Conservation (phyloP, 1,140 invertebrate species). For the Atta cephalotes region DNA sequence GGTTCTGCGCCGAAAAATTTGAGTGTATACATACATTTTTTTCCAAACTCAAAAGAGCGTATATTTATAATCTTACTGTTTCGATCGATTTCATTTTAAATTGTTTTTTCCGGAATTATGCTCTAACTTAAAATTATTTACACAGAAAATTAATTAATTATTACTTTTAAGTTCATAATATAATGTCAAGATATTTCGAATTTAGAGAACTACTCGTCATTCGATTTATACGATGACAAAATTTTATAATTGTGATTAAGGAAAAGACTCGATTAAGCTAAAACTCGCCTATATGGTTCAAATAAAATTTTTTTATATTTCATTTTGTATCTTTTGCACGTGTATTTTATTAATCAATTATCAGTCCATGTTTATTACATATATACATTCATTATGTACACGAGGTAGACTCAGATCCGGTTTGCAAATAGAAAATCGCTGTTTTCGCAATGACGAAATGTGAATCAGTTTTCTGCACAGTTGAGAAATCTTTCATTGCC, state of each 20-base stretch:
- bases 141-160: background rate
- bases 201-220: constrained; percentile 41
- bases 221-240: constrained; percentile 50
- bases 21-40: background rate
- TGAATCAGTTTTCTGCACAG: constrained; percentile 5
- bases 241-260: constrained; percentile 51
- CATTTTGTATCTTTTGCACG: constrained; percentile 24
- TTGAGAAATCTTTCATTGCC: constrained; percentile 14
- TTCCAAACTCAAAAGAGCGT: background rate
- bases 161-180: constrained; percentile 31
- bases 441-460: background rate
- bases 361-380: background rate
- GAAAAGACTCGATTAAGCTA: constrained; percentile 37
- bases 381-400: constrained; percentile 12
- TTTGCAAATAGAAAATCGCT: background rate
- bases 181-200: constrained; percentile 53
- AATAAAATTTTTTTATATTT: constrained; percentile 62
- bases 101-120: background rate
- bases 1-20: constrained; percentile 22
- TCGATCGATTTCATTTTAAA: background rate
- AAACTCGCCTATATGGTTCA: constrained; percentile 48
- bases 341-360: constrained; percentile 26
- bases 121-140: constrained; percentile 12
- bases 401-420: background rate
- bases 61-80: constrained; percentile 15